Percentiles rank a stretch among this genome's conserved stretches.
These are phyloP conservation scores for Aelia acuminata DNA, from an alignment of 2,888 invertebrate species.

Conservation along the genomic window DNA sequence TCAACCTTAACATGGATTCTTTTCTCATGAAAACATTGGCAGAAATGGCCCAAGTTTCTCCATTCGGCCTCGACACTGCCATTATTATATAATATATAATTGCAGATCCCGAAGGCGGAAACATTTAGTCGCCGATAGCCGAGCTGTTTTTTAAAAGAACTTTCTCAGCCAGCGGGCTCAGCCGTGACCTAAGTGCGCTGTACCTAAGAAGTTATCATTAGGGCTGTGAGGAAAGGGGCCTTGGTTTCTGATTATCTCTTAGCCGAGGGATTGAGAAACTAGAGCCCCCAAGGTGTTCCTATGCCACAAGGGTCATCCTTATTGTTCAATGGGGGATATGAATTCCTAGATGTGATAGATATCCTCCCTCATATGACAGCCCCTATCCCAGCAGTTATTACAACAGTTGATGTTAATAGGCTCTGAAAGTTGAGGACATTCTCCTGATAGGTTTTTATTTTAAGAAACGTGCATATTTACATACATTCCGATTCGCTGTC, in stretches of 20 bases:
- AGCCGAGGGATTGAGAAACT: not conserved
- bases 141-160: not conserved
- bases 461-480: not conserved
- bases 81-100: constrained; percentile 19
- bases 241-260: not conserved
- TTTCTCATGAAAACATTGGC: not conserved
- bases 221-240: not conserved
- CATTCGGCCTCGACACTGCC: not conserved
- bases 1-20: constrained; percentile 13
- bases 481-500: not conserved
- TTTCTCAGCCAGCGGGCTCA: not conserved
- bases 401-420: not conserved
- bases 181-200: not conserved
- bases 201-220: constrained; percentile 22
- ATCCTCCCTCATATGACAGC: not conserved
- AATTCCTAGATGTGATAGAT: not conserved
- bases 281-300: not conserved
- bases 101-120: constrained; percentile 3
- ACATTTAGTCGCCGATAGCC: not conserved
- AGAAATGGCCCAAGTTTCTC: not conserved
- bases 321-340: not conserved
- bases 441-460: not conserved
- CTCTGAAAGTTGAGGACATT: not conserved
- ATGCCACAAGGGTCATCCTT: not conserved
- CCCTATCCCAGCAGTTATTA: not conserved